Percentiles rank a stretch among this genome's conserved stretches.
These are phyloP conservation scores for Hemicrepidius hirtus DNA, from an alignment of 2,888 invertebrate species.

Conservation along the genomic window DNA sequence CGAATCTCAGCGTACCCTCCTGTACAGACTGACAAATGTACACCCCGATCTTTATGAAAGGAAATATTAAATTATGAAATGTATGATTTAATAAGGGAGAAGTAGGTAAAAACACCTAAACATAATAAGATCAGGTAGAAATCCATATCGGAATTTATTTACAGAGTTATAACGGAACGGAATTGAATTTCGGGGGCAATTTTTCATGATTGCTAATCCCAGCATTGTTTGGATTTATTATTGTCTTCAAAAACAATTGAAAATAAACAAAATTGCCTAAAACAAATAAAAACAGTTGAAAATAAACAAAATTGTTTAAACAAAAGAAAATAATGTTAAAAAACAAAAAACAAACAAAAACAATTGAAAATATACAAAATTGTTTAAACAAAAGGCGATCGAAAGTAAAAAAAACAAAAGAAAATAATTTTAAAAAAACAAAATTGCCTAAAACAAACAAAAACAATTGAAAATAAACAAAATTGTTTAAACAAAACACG, in stretches of 20 bases:
- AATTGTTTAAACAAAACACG: no score
- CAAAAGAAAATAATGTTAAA: no score
- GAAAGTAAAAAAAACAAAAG: no score
- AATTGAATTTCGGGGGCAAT: background rate
- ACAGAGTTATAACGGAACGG: background rate
- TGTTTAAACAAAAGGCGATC: no score
- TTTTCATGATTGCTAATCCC: background rate
- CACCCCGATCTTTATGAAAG: background rate
- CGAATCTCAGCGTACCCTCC: background rate
- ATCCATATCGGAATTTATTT: background rate
- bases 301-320: no score
- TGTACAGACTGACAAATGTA: slow-evolving; percentile 21
- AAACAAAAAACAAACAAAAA: no score
- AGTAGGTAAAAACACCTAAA: slow-evolving; percentile 36
- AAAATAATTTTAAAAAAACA: no score
- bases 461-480: no score
- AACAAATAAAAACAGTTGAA: no score
- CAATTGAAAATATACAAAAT: no score
- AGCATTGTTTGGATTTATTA: background rate
- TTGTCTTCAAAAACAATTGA: background rate
- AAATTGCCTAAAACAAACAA: no score
- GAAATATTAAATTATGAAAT: slow-evolving; percentile 2
- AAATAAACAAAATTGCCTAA: background rate
- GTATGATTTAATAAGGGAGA: slow-evolving; percentile 17
- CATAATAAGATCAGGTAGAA: background rate